These are phyloP conservation scores for Apistogramma diplotaenia DNA, from an alignment of 2,113 vertebrate genomes.

Conservation along the genomic window DNA sequence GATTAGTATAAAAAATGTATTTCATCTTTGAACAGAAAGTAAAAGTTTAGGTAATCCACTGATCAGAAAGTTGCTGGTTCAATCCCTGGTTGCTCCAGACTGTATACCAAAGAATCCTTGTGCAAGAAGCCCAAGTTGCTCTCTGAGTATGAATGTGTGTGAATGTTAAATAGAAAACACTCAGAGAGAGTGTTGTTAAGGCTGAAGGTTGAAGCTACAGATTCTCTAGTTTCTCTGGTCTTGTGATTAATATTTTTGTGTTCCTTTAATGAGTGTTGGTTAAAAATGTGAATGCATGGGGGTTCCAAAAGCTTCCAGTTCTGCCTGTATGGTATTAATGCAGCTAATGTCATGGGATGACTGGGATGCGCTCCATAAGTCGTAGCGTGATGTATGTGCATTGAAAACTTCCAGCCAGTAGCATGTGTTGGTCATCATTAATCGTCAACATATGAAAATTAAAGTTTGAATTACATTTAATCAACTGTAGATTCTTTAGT, in stretches of 20 bases:
- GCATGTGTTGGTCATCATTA: not conserved
- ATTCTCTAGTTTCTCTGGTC: not conserved
- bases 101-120: too few species aligned
- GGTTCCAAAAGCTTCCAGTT: not conserved
- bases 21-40: not conserved
- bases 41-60: too few species aligned
- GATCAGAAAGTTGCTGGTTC: too few species aligned
- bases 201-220: not conserved
- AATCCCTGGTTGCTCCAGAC: too few species aligned
- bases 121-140: too few species aligned
- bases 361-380: not conserved
- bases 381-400: not conserved
- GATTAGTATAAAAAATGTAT: not conserved
- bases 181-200: not conserved
- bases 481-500: not conserved
- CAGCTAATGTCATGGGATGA: not conserved
- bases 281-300: not conserved
- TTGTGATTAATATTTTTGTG: not conserved
- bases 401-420: not conserved
- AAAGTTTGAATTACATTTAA: not conserved
- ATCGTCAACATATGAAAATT: not conserved
- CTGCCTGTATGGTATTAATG: not conserved
- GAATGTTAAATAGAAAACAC: too few species aligned
- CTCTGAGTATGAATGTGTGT: too few species aligned
- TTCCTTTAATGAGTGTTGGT: not conserved